Conservation (phyloP, 2,888 invertebrate genomes). For the Hypsopygia costalis region DNA sequence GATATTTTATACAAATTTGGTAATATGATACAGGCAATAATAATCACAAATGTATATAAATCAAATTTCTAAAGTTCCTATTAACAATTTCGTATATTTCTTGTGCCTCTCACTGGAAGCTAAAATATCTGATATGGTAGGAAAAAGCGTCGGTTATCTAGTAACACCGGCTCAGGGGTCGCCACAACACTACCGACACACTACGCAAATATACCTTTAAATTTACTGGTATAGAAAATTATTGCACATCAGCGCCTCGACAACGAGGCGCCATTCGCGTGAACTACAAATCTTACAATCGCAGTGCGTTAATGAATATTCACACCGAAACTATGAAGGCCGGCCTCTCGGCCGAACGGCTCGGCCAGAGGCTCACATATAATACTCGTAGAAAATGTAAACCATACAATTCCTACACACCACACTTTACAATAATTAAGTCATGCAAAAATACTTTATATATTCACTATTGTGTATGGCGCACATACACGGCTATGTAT, state of each 20-base stretch:
- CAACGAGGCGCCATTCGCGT: not conserved
- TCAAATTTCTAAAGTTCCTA: too few relatives aligned
- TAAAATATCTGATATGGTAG: too few relatives aligned
- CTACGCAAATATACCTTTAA: not conserved
- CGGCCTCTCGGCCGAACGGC: not conserved
- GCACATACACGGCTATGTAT: slow-evolving; percentile 10
- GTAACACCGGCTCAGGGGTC: too few relatives aligned
- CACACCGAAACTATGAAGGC: not conserved
- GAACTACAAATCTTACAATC: not conserved
- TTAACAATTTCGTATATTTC: too few relatives aligned
- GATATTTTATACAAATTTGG: too few relatives aligned
- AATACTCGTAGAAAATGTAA: slow-evolving; percentile 5
- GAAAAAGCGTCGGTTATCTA: too few relatives aligned
- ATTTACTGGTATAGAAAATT: not conserved
- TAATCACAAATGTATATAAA: too few relatives aligned
- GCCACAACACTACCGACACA: not conserved
- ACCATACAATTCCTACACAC: slow-evolving; percentile 12
- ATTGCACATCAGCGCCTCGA: not conserved
- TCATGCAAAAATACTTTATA: slow-evolving; percentile 19
- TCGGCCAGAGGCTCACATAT: not conserved
- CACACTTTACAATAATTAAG: slow-evolving; percentile 13
- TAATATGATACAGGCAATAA: too few relatives aligned
- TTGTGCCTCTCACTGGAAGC: too few relatives aligned
- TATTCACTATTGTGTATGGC: slow-evolving; percentile 7
- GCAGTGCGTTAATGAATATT: not conserved